These are phyloP conservation scores for Cephalopachus bancanus DNA, from an alignment of 2,797 vertebrate genomes.

Conservation along the genomic window DNA sequence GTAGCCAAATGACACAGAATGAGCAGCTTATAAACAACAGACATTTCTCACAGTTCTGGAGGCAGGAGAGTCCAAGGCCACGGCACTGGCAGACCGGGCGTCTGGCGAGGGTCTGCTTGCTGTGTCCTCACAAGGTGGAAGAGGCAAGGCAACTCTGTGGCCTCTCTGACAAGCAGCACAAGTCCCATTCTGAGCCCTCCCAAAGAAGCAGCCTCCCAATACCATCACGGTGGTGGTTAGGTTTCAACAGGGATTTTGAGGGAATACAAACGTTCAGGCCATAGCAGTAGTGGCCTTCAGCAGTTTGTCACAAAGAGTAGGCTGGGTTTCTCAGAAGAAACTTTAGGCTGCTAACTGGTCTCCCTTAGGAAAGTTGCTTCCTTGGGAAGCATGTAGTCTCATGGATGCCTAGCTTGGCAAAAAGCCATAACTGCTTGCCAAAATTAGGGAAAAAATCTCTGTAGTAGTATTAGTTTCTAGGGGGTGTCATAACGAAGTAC, in stretches of 20 bases:
- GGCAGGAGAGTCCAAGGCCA: neutral
- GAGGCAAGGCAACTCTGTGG: neutral
- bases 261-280: neutral
- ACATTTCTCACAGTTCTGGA: neutral
- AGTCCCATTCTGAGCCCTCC: neutral
- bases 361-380: neutral
- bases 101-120: neutral
- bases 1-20: neutral
- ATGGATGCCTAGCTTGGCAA: neutral
- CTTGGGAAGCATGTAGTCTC: neutral
- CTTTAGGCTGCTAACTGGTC: neutral
- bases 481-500: neutral
- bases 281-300: neutral
- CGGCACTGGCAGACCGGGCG: neutral
- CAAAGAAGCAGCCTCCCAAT: neutral
- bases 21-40: neutral
- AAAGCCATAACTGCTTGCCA: neutral
- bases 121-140: no score
- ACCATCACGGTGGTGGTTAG: neutral
- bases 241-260: neutral
- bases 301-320: neutral
- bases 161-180: neutral
- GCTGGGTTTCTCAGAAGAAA: neutral
- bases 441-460: neutral
- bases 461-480: neutral